phyloP scores from a whole-genome alignment of 2,888 invertebrate genomes.

The Ommatoiulus sabulosus region DNA sequence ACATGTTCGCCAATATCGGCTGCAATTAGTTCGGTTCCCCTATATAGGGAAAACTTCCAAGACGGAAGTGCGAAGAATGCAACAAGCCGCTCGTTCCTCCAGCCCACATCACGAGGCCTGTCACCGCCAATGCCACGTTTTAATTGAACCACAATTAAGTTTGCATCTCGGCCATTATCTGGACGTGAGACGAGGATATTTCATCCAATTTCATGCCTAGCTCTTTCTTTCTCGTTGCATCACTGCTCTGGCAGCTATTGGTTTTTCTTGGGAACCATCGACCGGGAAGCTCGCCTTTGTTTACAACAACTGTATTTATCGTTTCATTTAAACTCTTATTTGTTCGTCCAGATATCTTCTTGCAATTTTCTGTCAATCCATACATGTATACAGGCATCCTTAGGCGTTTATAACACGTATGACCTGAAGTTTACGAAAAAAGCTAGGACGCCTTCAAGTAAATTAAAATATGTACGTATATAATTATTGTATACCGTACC shows the following conservation, averaged over 20 bases:
- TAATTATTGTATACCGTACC: too few relatives aligned
- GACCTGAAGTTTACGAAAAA: too few relatives aligned
- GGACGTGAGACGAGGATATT: background rate
- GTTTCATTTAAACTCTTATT: background rate
- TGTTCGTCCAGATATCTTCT: constrained; percentile 13
- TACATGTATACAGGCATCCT: background rate
- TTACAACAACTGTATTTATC: background rate
- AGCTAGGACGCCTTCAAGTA: too few relatives aligned
- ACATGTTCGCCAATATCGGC: constrained; percentile 20
- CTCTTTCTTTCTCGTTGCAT: background rate
- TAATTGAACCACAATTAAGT: constrained; percentile 45
- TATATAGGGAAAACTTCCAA: constrained; percentile 38
- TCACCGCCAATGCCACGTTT: constrained; percentile 9
- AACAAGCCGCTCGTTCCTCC: constrained; percentile 35
- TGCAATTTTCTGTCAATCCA: constrained; percentile 17
- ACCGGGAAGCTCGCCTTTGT: background rate
- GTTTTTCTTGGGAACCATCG: background rate
- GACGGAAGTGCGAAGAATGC: constrained; percentile 5
- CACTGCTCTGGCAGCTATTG: background rate
- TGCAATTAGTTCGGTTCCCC: constrained; percentile 23
- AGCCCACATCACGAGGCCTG: constrained; percentile 27
- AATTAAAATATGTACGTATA: too few relatives aligned
- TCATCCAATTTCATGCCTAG: background rate
- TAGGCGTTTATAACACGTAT: too few relatives aligned
- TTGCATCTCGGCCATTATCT: constrained; percentile 19